phyloP scores from a whole-genome alignment of 2,113 vertebrate genomes.

The Chloroceryle aenea region DNA sequence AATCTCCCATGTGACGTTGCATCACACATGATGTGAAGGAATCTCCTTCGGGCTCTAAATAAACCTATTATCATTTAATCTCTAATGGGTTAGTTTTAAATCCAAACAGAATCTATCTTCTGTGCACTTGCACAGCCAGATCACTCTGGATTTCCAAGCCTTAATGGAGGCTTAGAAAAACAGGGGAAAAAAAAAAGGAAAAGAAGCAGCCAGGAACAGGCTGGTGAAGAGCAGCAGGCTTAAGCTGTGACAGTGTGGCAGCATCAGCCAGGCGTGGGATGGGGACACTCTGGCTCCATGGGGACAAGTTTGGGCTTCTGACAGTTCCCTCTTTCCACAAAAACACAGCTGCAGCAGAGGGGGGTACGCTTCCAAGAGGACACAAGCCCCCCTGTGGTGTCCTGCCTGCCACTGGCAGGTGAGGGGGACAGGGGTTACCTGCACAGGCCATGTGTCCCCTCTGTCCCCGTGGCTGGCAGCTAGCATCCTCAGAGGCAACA shows the following conservation, averaged over 20 bases:
- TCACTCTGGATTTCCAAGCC: background rate
- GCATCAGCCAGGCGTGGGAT: fast-evolving
- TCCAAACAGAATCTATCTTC: background rate
- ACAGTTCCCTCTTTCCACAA: background rate
- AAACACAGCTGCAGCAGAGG: background rate
- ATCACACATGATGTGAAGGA: constrained; percentile 40
- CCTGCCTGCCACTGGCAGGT: background rate
- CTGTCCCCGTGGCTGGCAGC: fast-evolving
- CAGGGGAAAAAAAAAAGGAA: background rate
- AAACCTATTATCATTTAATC: constrained; percentile 68
- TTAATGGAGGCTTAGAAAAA: background rate
- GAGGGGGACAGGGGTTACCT: background rate
- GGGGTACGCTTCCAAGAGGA: background rate
- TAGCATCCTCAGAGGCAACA: background rate
- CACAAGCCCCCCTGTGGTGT: background rate
- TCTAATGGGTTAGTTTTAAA: constrained; percentile 20
- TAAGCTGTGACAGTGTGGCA: background rate
- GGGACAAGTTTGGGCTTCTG: background rate
- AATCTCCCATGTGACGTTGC: constrained; percentile 41
- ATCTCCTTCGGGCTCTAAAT: constrained; percentile 43
- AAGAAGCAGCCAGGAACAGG: background rate
- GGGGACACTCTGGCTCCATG: fast-evolving
- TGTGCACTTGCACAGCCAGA: background rate
- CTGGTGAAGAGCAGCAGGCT: background rate
- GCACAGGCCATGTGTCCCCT: fast-evolving